Conservation (phyloP, 2,888 invertebrate genomes). For the Drosophila prostipennis region DNA sequence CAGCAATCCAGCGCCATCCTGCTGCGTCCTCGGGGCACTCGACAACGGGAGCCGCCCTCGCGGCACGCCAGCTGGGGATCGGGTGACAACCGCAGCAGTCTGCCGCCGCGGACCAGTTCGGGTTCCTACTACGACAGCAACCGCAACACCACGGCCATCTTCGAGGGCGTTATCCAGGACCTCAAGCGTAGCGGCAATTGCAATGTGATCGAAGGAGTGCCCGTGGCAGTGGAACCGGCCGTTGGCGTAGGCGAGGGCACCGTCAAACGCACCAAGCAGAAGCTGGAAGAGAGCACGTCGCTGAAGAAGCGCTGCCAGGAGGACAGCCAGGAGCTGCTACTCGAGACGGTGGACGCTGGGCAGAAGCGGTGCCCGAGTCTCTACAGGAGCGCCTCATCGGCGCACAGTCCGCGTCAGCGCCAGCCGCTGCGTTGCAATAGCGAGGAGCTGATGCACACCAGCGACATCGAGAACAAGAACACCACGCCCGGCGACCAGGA, state of each 20-base stretch:
- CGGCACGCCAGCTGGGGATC: conserved; percentile 94
- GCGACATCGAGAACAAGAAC: conserved; percentile 79
- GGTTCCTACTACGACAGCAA: conserved; percentile 89
- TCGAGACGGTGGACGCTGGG: conserved; percentile 33
- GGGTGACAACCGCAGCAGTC: conserved; percentile 87
- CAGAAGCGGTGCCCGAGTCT: conserved; percentile 73
- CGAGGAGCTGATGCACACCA: conserved; percentile 84
- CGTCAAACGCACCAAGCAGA: conserved; percentile 89
- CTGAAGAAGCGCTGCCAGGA: conserved; percentile 82
- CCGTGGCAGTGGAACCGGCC: not conserved
- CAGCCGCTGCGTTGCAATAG: conserved; percentile 83
- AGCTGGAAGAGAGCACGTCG: conserved; percentile 86
- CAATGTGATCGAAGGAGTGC: conserved; percentile 44
- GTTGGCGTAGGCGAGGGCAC: conserved; percentile 84
- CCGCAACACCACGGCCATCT: conserved; percentile 82
- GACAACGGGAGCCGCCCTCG: conserved; percentile 87
- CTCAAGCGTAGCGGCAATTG: conserved; percentile 71
- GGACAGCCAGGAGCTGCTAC: conserved; percentile 42
- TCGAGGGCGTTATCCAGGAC: conserved; percentile 83
- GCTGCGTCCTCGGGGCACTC: conserved; percentile 82
- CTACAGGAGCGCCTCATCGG: conserved; percentile 81
- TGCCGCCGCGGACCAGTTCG: conserved; percentile 89
- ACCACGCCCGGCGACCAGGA: conserved; percentile 53
- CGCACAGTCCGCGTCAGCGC: conserved; percentile 76
- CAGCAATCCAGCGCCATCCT: conserved; percentile 43